Evolutionary conservation across 2,888 invertebrate genomes (phyloP).

Genomic region (Agriotes lineatus): DNA sequence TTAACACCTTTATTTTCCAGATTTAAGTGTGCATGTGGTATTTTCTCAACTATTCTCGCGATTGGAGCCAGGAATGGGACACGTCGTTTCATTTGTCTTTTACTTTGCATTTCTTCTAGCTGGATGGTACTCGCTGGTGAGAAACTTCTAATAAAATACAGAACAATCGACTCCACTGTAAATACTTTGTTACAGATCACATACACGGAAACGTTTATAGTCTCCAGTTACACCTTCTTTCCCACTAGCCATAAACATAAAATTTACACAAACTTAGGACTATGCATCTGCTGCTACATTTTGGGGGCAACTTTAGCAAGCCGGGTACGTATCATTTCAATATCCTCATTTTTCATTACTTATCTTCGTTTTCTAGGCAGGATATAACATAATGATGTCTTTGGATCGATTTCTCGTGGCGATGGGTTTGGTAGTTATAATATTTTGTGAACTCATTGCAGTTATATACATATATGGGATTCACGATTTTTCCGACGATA

Average conservation of each 20-base stretch:
- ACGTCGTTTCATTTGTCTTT: constrained; percentile 23
- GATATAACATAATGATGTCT: constrained; percentile 28
- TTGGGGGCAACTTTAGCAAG: constrained; percentile 24
- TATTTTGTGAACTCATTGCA: constrained; percentile 43
- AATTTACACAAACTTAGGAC: constrained; percentile 14
- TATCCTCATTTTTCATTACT: not conserved
- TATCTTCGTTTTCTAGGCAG: constrained; percentile 30
- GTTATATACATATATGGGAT: constrained; percentile 47
- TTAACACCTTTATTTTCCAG: constrained; percentile 5
- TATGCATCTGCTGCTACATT: constrained; percentile 26
- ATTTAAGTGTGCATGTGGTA: constrained; percentile 31
- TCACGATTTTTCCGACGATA: constrained; percentile 47
- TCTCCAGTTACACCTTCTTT: constrained; percentile 21
- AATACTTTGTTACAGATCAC: constrained; percentile 36
- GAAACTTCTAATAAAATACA: too few species aligned
- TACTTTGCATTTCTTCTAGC: constrained; percentile 31
- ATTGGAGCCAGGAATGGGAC: constrained; percentile 4
- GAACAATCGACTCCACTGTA: too few species aligned
- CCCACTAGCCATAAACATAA: constrained; percentile 16
- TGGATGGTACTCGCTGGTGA: constrained; percentile 41
- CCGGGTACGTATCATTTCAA: constrained; percentile 19
- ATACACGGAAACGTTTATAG: constrained; percentile 31
- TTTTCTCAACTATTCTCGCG: constrained; percentile 40
- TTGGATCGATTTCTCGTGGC: constrained; percentile 35
- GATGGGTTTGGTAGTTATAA: constrained; percentile 23